These are phyloP conservation scores for Aelia acuminata DNA, from an alignment of 2,888 invertebrate genomes.

Conservation along the genomic window DNA sequence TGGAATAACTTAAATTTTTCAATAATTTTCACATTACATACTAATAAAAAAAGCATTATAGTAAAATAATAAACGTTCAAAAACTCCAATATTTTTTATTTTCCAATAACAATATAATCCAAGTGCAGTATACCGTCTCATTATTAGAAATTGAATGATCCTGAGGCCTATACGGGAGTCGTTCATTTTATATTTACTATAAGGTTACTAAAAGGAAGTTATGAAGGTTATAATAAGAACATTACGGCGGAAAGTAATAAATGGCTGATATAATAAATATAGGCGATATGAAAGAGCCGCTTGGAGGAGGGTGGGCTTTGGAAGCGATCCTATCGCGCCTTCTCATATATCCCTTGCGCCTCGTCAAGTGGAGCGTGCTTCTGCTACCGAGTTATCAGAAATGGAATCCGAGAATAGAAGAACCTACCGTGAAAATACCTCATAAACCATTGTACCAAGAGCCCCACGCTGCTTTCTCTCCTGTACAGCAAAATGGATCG, in stretches of 20 bases:
- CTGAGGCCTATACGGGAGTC: background rate
- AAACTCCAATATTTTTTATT: no score
- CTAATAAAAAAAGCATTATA: no score
- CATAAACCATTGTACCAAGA: background rate
- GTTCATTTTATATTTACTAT: background rate
- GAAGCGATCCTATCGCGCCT: background rate
- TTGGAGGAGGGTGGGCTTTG: background rate
- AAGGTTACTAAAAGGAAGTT: background rate
- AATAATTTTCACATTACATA: no score
- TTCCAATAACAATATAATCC: no score
- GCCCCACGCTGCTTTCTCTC: background rate
- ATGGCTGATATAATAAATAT: background rate
- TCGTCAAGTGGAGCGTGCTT: slow-evolving; percentile 24
- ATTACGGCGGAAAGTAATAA: background rate
- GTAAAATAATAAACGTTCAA: no score
- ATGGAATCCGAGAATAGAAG: slow-evolving; percentile 28
- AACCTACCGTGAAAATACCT: slow-evolving; percentile 2
- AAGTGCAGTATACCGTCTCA: background rate
- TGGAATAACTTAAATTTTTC: no score
- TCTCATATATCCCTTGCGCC: background rate
- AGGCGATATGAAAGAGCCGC: background rate
- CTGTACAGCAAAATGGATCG: background rate
- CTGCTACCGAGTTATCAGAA: background rate
- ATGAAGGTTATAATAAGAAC: background rate
- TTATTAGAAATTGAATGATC: background rate